Conservation (phyloP, 1,140 invertebrate genomes). For the Brachionus paranguensis region DNA sequence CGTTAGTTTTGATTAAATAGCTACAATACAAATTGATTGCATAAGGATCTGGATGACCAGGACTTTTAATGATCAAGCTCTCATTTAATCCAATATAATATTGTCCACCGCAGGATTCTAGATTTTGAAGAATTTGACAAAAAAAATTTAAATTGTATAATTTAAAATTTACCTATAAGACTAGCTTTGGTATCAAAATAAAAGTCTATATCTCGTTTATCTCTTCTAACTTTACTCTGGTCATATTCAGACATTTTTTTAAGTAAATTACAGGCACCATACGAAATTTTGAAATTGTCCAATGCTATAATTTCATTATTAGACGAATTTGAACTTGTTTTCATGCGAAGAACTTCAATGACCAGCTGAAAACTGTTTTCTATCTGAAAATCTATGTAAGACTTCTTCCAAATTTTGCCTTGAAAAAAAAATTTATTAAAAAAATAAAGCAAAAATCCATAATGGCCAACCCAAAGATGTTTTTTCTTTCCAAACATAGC, state of each 20-base stretch:
- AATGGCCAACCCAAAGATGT: neutral
- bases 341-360: neutral
- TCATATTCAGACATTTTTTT: conserved; percentile 7
- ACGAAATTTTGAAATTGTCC: conserved; percentile 21
- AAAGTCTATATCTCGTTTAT: neutral
- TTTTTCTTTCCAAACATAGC: conserved; percentile 30
- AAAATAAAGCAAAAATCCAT: neutral
- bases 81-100: neutral
- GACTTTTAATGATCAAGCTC: neutral
- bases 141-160: neutral
- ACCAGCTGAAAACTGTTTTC: neutral
- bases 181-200: neutral
- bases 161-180: neutral
- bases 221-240: neutral
- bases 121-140: neutral
- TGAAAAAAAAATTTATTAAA: neutral
- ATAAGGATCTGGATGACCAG: conserved; percentile 1
- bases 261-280: neutral
- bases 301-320: neutral
- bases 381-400: conserved; percentile 20
- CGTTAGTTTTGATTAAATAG: conserved; percentile 22
- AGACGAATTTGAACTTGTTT: neutral
- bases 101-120: neutral
- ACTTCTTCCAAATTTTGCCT: neutral
- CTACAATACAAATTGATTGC: conserved; percentile 11